Evolutionary conservation across 2,113 vertebrate genomes (phyloP), one percentile per base, ranked within the genome.

Genomic region (Pipa parva): DNA sequence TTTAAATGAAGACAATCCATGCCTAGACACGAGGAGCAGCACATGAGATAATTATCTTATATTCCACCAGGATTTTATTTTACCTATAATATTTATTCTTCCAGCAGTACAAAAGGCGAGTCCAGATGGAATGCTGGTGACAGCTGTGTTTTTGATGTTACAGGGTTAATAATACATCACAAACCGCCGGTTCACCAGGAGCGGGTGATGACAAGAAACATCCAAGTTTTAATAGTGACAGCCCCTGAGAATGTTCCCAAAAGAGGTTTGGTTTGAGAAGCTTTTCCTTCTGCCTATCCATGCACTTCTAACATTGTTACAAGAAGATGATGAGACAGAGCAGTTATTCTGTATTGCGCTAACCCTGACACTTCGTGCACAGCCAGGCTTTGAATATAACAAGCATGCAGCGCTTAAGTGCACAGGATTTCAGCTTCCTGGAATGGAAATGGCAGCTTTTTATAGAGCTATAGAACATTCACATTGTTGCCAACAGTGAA

Each of bases 81-180:
- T 9, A 36, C 10, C 33, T 36, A n/a, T n/a, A n/a, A n/a, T n/a
- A 13, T 36, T 36, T 36, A 13, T 36, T 9, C 33, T 36, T 36
- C 4, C 9, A 11, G 6, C 1, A 36, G 33, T 7, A 3, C 15
- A 13, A 13, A 13, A 36, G 10, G 33, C 33, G 3, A 48, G n/a
- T 12, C 37, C 26, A 11, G 51, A 37, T 17, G 37, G 33, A 51
- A 50, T 52, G 65, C 51, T 56, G 42, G 65, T 24, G 28, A 39
- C 21, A 51, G 33, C 56, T 28, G 22, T 11, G 18, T 36, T 28
- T 17, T 5, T 50, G 6, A 31, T 18, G 36, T 15, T 17, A 24
- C 28, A 10, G 56, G 63, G 46, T 68, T 68, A 68, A 68, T 68
- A 68, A 68, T 60, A 68, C 46, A 68, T 68, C 42, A 60, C 56